Conservation (phyloP, 1,140 invertebrate species). For the Nebria ingens region DNA sequence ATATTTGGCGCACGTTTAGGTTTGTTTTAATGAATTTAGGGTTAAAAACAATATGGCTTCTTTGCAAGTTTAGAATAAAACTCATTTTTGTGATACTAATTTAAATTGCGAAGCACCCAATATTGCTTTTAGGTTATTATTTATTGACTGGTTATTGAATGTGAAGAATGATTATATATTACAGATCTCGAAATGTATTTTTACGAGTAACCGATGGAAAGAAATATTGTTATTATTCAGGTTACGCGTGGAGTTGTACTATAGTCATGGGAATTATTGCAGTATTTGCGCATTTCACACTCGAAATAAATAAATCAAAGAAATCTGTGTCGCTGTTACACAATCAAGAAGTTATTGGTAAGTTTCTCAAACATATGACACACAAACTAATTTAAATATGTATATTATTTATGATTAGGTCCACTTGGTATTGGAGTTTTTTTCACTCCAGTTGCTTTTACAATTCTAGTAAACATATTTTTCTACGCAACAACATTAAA, state of each 20-base stretch:
- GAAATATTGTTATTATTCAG: constrained; percentile 77
- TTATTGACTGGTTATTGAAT: no score
- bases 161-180: constrained; percentile 22
- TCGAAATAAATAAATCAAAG: constrained; percentile 51
- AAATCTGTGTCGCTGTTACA: constrained; percentile 34
- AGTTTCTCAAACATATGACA: constrained; percentile 12
- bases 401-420: no score
- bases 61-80: constrained; percentile 9
- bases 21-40: constrained; percentile 12
- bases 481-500: constrained; percentile 69
- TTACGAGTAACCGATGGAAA: constrained; percentile 67
- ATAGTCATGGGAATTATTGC: constrained; percentile 55
- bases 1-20: constrained; percentile 77
- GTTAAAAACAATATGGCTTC: no score
- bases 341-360: constrained; percentile 56
- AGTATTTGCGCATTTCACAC: constrained; percentile 66
- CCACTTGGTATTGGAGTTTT: constrained; percentile 70
- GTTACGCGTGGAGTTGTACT: constrained; percentile 67
- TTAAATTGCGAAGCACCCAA: no score
- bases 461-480: constrained; percentile 63
- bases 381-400: no score
- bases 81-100: constrained; percentile 10
- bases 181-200: constrained; percentile 69
- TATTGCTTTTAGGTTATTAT: no score
- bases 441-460: constrained; percentile 67